Evolutionary conservation across 2,113 vertebrate genomes (phyloP).

Genomic region (Laticauda laticaudata): DNA sequence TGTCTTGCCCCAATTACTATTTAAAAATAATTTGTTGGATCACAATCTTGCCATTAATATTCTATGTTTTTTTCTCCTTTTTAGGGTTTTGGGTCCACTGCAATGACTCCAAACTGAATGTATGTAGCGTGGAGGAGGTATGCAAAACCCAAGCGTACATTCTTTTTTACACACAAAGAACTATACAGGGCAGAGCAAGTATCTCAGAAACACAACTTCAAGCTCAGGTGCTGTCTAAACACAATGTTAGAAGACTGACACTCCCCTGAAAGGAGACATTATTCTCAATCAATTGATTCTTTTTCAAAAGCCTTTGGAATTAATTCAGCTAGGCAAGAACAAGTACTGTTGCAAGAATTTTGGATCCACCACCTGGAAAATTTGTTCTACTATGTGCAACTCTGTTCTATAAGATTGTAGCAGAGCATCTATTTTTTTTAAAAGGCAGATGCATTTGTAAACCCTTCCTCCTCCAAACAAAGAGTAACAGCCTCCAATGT

Average conservation of each 20-base stretch:
- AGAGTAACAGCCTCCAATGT: slow-evolving; percentile 51
- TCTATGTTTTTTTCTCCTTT: slow-evolving; percentile 51
- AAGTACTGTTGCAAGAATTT: slow-evolving; percentile 54
- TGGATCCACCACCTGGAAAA: slow-evolving; percentile 39
- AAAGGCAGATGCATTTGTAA: slow-evolving; percentile 45
- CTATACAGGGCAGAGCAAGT: slow-evolving; percentile 78
- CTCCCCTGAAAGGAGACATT: slow-evolving; percentile 58
- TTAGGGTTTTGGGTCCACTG: slow-evolving; percentile 99
- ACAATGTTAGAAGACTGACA: slow-evolving; percentile 56
- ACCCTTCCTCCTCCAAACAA: slow-evolving; percentile 36
- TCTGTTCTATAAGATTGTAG: slow-evolving; percentile 35
- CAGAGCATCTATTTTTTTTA: slow-evolving; percentile 38
- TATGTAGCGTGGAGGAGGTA: slow-evolving; percentile 98
- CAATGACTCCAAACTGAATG: slow-evolving; percentile 99
- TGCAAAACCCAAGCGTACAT: slow-evolving; percentile 99
- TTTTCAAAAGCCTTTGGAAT: slow-evolving; percentile 24
- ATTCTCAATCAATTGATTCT: slow-evolving; percentile 44
- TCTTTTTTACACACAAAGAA: slow-evolving; percentile 98
- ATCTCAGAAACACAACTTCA: slow-evolving; percentile 75
- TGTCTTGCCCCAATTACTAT: not conserved
- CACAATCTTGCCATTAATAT: slow-evolving; percentile 34
- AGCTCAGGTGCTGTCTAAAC: slow-evolving; percentile 75
- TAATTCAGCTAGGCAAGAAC: slow-evolving; percentile 45
- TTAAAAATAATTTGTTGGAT: not conserved
- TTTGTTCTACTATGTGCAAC: slow-evolving; percentile 43